Conservation (phyloP, 2,888 invertebrate genomes). For the Merodon equestris region DNA sequence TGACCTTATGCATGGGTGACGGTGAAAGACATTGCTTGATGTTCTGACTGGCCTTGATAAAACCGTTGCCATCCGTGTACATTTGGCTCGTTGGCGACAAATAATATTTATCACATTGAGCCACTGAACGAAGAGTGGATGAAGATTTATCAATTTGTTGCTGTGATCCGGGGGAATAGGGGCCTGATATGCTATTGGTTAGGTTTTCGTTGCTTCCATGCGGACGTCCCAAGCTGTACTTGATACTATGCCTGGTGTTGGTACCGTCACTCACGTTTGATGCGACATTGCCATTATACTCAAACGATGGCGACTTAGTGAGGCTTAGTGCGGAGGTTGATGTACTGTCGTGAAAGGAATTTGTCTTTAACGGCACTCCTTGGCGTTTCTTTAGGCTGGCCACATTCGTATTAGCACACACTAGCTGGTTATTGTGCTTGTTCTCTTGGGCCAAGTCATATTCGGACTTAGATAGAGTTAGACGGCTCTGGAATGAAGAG, state of each 20-base stretch:
- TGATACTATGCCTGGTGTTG: conserved; percentile 21
- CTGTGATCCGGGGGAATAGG: no score
- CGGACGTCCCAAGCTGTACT: conserved; percentile 39
- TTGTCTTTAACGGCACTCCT: conserved; percentile 55
- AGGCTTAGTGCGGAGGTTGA: conserved; percentile 41
- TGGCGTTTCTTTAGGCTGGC: conserved; percentile 63
- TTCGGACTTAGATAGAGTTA: conserved; percentile 67
- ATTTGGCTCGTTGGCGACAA: conserved; percentile 76
- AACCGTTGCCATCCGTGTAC: conserved; percentile 75
- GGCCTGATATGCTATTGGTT: conserved; percentile 11
- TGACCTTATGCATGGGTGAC: conserved; percentile 71
- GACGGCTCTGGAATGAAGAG: conserved; percentile 33
- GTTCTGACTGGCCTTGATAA: conserved; percentile 77
- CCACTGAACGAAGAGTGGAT: conserved; percentile 66
- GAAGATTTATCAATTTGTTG: not conserved
- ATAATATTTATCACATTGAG: conserved; percentile 78
- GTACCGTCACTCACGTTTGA: conserved; percentile 7
- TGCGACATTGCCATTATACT: conserved; percentile 42
- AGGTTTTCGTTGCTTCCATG: conserved; percentile 52
- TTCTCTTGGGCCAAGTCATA: conserved; percentile 71
- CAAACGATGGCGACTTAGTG: conserved; percentile 60
- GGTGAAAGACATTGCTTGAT: conserved; percentile 77
- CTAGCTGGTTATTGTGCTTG: conserved; percentile 72
- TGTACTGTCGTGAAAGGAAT: conserved; percentile 61
- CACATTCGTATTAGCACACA: conserved; percentile 69